Evolutionary conservation across 2,888 invertebrate genomes (phyloP), one percentile per base, ranked within the genome.

Genomic region (Thera obeliscata): DNA sequence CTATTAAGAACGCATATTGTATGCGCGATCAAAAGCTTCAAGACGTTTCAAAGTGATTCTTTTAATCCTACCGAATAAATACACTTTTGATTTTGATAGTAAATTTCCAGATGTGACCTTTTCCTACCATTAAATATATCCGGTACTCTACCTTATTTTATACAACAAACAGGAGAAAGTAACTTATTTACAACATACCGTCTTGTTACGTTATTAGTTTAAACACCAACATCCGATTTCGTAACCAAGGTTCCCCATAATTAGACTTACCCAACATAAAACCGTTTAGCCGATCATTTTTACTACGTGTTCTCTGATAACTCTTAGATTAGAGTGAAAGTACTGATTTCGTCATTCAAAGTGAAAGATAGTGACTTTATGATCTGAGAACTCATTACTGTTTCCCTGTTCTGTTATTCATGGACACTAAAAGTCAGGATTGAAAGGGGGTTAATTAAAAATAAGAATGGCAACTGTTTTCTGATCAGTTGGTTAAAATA

Each of bases 351-450:
- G 64, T 68, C 67, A 70, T 56, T 61, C 66, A 54, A 66, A 66
- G 61, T 67, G 66, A 66, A 60, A 62, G 71, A 75, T 74, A 78
- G 76, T 76, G 69, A 66, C 77, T 82, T 81, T 80, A 83, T 75
- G 79, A 81, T 61, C 72, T 56, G 57, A 68, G 73, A 70, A 72
- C 72, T 74, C 72, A 73, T 75, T 74, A 74, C 67, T 69, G 73
- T 80, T 80, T 81, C 73, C 77, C 71, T 74, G 70, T 81, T 80
- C 80, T 76, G 79, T 79, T 79, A 81, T 77, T 80, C 78, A 81
- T 82, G 71, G 74, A 59, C 62, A 78, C 77, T 84, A 78, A 80
- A 74, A 63, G 72, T 72, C 64, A 68, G 75, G 76, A 76, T 74
- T 74, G 61, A 75, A 80, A 71, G 56, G 22, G 63, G 74, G 67